Conservation (phyloP, 2,888 invertebrate species). For the Cenopis cana region DNA sequence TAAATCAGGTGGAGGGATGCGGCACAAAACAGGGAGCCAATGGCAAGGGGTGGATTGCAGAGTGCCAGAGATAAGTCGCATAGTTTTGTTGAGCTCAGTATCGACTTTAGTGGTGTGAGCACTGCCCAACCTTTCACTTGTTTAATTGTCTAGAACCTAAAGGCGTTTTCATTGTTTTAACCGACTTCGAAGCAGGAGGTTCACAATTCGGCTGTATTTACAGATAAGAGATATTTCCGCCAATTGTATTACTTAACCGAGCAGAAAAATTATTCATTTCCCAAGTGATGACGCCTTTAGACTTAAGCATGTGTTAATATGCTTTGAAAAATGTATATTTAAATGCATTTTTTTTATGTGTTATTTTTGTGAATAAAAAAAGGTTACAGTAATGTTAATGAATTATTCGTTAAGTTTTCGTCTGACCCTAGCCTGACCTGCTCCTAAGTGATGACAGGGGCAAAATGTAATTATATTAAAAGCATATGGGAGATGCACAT, state of each 20-base stretch:
- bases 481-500: not conserved
- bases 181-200: conserved; percentile 5
- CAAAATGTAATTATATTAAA: not conserved
- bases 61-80: no score
- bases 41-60: no score
- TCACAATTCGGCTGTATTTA: not conserved
- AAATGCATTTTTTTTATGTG: not conserved
- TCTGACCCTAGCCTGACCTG: not conserved
- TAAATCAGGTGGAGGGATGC: no score
- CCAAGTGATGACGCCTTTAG: not conserved
- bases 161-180: conserved; percentile 13
- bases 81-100: no score
- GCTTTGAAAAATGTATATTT: not conserved
- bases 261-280: conserved; percentile 5
- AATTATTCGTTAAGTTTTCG: not conserved
- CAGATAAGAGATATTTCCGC: conserved; percentile 10
- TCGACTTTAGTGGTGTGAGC: no score
- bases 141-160: conserved; percentile 27
- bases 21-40: no score
- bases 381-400: not conserved
- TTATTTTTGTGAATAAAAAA: not conserved
- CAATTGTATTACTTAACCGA: conserved; percentile 5
- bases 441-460: not conserved
- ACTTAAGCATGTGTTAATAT: no score
- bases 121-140: conserved; percentile 30